Conservation (phyloP, 2,113 vertebrate genomes). For the Trochalopteron elliotii region DNA sequence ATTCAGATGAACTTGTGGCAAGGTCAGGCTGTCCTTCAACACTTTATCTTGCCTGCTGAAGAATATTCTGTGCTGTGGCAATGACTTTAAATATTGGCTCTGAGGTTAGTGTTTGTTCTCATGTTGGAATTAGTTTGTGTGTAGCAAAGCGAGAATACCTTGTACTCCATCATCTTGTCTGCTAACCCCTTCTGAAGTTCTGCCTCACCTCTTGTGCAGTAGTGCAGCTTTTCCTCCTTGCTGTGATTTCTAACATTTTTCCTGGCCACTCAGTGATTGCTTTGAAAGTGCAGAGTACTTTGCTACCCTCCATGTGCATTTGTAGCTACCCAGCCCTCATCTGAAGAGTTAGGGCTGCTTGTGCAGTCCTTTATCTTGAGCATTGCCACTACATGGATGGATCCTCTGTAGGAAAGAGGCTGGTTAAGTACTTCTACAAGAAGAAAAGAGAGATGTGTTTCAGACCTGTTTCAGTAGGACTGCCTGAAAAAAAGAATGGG, state of each 20-base stretch:
- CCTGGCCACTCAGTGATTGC: fast-evolving
- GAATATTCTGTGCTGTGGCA: background rate
- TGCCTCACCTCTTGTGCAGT: background rate
- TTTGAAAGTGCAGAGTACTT: background rate
- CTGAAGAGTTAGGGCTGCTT: background rate
- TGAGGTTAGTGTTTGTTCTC: background rate
- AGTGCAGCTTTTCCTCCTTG: background rate
- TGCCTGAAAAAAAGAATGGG: background rate
- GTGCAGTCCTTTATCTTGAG: background rate
- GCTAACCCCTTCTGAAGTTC: background rate
- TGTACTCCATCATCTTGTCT: background rate
- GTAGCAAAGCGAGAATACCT: background rate
- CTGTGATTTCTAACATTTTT: background rate
- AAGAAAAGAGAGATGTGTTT: background rate
- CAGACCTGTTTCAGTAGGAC: background rate
- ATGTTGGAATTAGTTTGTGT: background rate
- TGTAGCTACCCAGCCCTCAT: background rate
- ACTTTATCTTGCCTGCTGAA: background rate
- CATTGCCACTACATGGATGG: background rate
- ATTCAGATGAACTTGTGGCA: background rate
- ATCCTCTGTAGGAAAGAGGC: background rate
- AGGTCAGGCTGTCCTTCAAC: background rate
- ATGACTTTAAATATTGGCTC: background rate
- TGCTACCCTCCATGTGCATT: background rate
- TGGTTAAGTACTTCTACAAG: background rate